These are phyloP conservation scores for Aspidoscelis tigris DNA, from an alignment of 2,113 vertebrate species.

Conservation along the genomic window DNA sequence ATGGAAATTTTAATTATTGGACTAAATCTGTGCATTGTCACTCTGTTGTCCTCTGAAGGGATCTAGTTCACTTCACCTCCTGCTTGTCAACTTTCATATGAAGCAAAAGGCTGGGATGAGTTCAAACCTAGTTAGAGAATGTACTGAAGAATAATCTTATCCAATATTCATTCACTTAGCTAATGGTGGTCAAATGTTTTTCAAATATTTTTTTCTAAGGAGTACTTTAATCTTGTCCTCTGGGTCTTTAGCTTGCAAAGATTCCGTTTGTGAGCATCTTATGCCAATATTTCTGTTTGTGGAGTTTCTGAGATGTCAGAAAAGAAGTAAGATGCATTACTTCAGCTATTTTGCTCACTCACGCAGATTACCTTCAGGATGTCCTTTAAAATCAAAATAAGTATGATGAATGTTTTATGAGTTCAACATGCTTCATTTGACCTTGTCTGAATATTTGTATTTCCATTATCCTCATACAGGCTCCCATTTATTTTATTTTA, in stretches of 20 bases:
- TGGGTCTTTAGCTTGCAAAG: neutral
- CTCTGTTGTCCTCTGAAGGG: constrained; percentile 23
- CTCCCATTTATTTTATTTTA: neutral
- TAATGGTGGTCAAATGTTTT: constrained; percentile 46
- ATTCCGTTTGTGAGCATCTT: neutral
- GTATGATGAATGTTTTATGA: neutral
- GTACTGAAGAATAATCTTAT: neutral
- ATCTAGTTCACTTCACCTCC: constrained; percentile 26
- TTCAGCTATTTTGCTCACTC: neutral
- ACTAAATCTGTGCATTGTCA: neutral
- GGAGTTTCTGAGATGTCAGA: constrained; percentile 3
- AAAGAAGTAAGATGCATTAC: constrained; percentile 9
- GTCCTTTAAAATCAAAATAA: constrained; percentile 35
- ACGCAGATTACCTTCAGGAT: neutral
- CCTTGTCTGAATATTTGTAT: constrained; percentile 17
- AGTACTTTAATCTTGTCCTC: neutral
- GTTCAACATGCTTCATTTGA: neutral
- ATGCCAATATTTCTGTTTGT: neutral
- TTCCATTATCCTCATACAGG: neutral
- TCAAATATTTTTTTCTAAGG: constrained; percentile 29
- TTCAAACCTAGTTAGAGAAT: constrained; percentile 20
- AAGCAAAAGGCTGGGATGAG: neutral
- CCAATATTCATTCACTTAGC: constrained; percentile 14
- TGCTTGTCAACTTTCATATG: constrained; percentile 9
- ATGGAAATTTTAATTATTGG: no score